Percentiles rank a stretch among this genome's conserved stretches.
These are phyloP conservation scores for Drosophila tanythrix DNA, from an alignment of 2,888 invertebrate species.

Conservation along the genomic window DNA sequence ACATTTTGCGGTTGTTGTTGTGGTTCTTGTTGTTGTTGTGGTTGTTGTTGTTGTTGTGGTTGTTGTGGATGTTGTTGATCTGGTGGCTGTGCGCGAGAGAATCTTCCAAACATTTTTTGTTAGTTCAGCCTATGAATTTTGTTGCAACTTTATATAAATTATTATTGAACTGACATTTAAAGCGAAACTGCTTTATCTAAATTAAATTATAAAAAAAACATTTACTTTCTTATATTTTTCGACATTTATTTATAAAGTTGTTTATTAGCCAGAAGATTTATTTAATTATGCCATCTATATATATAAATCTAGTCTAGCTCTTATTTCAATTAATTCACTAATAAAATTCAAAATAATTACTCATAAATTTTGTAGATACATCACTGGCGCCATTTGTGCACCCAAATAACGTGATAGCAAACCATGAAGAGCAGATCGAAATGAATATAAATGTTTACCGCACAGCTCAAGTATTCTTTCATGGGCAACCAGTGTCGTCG, in stretches of 20 bases:
- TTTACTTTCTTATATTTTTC: not conserved
- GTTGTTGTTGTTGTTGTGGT: not conserved
- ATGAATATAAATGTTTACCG: constrained; percentile 27
- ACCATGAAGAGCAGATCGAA: constrained; percentile 33
- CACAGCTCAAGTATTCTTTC: constrained; percentile 28
- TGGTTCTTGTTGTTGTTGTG: not conserved
- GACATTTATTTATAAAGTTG: not conserved
- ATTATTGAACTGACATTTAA: constrained; percentile 16
- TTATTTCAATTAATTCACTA: not conserved
- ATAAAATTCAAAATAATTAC: not conserved
- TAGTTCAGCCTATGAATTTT: constrained; percentile 19
- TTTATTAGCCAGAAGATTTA: not conserved
- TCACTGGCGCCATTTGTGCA: not conserved
- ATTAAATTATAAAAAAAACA: not conserved
- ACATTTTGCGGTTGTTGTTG: not conserved
- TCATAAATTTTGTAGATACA: not conserved
- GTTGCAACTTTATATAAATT: not conserved
- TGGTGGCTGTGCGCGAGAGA: not conserved
- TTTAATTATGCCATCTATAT: too few relatives aligned
- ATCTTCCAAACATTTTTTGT: constrained; percentile 16
- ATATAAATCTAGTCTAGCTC: too few relatives aligned
- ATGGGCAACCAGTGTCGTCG: constrained; percentile 25
- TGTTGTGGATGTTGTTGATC: constrained; percentile 12
- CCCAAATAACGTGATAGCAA: constrained; percentile 29
- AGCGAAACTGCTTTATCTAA: not conserved